Base-by-base conservation (phyloP, 2,888 invertebrate genomes). In the Nycteola revayana region DNA sequence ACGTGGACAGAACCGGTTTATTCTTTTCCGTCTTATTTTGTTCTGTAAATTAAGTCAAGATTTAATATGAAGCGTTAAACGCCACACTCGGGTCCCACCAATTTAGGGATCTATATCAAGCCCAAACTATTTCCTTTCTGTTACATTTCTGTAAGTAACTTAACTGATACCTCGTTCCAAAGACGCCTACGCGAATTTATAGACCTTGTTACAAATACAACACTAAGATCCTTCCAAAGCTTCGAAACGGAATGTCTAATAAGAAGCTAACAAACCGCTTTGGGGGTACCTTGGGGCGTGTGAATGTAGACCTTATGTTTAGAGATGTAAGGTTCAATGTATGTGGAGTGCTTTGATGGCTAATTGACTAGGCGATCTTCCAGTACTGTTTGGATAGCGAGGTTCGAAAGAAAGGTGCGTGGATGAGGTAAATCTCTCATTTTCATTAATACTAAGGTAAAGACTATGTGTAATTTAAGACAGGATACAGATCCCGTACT, bases 231-330 rank as follows among this genome's bases (percentile, higher is more conserved):
- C 28, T 8, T 27, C 32, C 6, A 37, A 34, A 29, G 32, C 42
- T 28, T 28, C 49, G 18, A 67, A 64, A 62, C 58, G 47, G 65
- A 68, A 66, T 67, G 43, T 47, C 36, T 66, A 65, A 67, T 61
- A 63, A 61, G 63, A 46, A 41, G 41, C 52, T 59, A 55, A 60
- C 54, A 57, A 60, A 54, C 52, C 35, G 45, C 44, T 54, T 51
- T 38, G 42, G 38, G 42, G 28, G 32, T 38, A 29, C 10, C 8
- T 18, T 10, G 11, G 26, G 22, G 7, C 36, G 42, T 28, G 25
- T 36, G 14, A 54, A 33, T 48, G 38, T 44, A 6, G 4, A 49
- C 50, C 45, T 31, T 56, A 43, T 9, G 2, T 0, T 3, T 7
- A 9, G 1, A 28, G 10, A 1, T 2, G 14, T 45, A 62, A 40